Base-by-base conservation (phyloP, 2,797 vertebrate species). In the Gambusia yucatana region DNA sequence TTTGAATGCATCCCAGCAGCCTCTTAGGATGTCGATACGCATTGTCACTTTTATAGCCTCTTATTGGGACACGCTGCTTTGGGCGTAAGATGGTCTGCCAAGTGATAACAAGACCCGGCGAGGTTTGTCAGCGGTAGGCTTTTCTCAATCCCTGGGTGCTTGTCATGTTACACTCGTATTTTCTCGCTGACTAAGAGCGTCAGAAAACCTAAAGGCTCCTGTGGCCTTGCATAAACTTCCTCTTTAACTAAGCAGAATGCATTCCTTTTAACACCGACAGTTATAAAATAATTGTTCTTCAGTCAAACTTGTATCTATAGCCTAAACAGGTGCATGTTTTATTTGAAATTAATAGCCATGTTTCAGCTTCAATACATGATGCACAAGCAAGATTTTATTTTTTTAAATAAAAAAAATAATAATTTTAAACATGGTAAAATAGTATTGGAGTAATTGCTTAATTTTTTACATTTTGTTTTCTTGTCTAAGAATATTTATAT, bases 11-110 rank as follows among this genome's bases (percentile, higher is more conserved):
- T 78, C 74, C 47, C 1, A 30, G 77, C 36, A 36, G 71, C 71
- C 41, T 76, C 67, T 11, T 75, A 84, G 79, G 71, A 65, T 30
- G 16, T 46, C 46, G 72, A 72, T 87, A 61, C 74, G 76, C 72
- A 0, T 75, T 81, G 89, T 84, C 79, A 76, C 83, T 81, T 91
- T 90, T 86, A 85, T 82, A 78, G 83, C 77, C 76, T 72, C 44
- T 86, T 83, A 87, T 41, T 73, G 72, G 73, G 84, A 88, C 70
- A 67, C 55, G 75, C 78, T 14, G 76, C 75, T 80, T 70, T 73
- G 7, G 78, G 63, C 72, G 78, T 0, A 11, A 76, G 71, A 5
- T 7, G 5, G 82, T 70, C 79, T 52, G 82, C 73, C 55, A 75
- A 84, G 73, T 3, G 65, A 85, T 87, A 89, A 90, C 86, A 57